phyloP scores from a whole-genome alignment of 2,113 vertebrate species.

The Rhodinocichla rosea region DNA sequence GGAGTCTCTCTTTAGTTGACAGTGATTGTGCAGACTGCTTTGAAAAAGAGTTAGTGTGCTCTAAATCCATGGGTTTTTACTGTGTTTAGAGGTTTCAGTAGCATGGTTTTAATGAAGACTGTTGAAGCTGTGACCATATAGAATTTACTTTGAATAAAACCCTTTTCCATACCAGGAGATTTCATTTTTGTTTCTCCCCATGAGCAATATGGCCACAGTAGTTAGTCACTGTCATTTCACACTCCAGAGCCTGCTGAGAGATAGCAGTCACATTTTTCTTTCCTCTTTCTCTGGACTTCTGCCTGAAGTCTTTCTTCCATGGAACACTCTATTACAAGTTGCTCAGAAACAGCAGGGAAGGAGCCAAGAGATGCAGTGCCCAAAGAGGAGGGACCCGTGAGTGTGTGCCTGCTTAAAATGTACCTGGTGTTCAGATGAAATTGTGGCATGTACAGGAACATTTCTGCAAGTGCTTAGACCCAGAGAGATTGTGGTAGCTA shows the following conservation, averaged over 20 bases:
- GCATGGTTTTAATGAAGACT: background rate
- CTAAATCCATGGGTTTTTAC: background rate
- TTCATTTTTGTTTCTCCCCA: background rate
- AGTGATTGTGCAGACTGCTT: background rate
- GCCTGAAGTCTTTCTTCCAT: background rate
- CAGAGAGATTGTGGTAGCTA: background rate
- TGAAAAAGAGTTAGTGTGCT: background rate
- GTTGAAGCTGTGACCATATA: background rate
- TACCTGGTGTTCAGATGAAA: background rate
- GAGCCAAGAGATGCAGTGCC: background rate
- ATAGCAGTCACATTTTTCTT: background rate
- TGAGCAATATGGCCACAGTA: background rate
- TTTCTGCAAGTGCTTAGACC: background rate
- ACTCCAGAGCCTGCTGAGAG: background rate
- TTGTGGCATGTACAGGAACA: background rate
- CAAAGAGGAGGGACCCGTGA: background rate
- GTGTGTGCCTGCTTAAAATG: background rate
- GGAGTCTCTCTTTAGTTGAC: background rate
- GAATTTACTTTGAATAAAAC: conserved; percentile 12
- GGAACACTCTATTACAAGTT: background rate
- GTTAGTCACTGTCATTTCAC: background rate
- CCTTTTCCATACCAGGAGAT: background rate
- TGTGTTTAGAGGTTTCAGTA: background rate
- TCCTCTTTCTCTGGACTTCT: background rate
- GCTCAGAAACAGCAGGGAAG: background rate